phyloP scores from a whole-genome alignment of 2,797 vertebrate genomes.

The Oreochromis grahami region DNA sequence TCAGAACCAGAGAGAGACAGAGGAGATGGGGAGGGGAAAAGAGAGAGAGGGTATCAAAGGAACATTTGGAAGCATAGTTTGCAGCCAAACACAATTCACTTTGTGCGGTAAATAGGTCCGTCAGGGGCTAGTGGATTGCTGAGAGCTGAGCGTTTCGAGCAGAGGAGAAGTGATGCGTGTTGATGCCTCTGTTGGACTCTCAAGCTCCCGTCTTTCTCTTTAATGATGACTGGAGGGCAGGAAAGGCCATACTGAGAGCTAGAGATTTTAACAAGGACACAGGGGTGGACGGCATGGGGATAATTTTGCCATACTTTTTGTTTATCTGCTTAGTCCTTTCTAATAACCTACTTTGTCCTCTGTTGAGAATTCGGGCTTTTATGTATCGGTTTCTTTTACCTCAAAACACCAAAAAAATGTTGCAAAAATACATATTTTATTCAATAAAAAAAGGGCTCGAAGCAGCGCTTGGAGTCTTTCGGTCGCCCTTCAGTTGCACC shows the following conservation, averaged over 20 bases:
- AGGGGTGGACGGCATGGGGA: constrained; percentile 25
- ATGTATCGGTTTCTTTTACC: background rate
- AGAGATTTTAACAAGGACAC: constrained; percentile 63
- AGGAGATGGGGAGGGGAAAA: background rate
- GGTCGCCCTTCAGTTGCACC: constrained; percentile 17
- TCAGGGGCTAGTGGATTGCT: constrained; percentile 59
- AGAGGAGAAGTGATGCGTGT: constrained; percentile 63
- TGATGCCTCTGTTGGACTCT: constrained; percentile 56
- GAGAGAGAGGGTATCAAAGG: constrained; percentile 52
- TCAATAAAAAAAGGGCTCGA: background rate
- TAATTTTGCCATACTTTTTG: constrained; percentile 41
- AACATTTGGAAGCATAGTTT: constrained; percentile 53
- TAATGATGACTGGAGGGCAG: constrained; percentile 75
- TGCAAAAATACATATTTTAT: background rate
- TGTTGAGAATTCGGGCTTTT: background rate
- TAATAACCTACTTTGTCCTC: constrained; percentile 21
- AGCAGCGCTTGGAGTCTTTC: background rate
- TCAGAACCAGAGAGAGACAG: constrained; percentile 14
- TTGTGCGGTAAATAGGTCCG: constrained; percentile 66
- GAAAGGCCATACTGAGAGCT: constrained; percentile 43
- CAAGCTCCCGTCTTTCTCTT: constrained; percentile 55
- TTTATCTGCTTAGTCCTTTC: constrained; percentile 49
- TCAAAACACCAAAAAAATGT: background rate
- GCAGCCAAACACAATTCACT: constrained; percentile 60
- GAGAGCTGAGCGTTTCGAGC: constrained; percentile 43